Evolutionary conservation across 2,113 vertebrate genomes (phyloP), one percentile per base, ranked within the genome.

Genomic region (Malurus cyaneus): DNA sequence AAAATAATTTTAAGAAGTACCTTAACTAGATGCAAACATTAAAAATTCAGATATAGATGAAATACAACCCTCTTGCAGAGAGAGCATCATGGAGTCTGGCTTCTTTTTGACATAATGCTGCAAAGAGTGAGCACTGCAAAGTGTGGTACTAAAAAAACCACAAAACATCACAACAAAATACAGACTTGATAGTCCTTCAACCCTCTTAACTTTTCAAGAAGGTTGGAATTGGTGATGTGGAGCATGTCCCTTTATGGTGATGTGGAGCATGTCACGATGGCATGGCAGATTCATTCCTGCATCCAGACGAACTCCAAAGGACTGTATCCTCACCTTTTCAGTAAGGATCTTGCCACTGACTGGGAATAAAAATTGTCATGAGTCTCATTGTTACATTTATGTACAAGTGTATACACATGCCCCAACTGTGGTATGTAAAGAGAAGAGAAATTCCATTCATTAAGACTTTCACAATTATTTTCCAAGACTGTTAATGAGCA

Each of bases 351-450:
- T 66, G 24, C 25, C 15, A 25, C 7, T 56, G 25, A 11, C 42
- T 18, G 20, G 23, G 25, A 66, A 29, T 6, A 80, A 72, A 69
- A 83, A 47, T 11, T 36, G 20, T 52, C 0, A 1, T 8, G 11
- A 81, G 4, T 82, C 34, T 81, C 5, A 29, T 19, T 59, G 67
- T n/a, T 81, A 15, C 16, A n/a, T 86, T 77, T 71, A 15, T 39
- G 3, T 42, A 13, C 8, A 23, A 26, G 4, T 46, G 24, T 34
- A 6, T 21, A 6, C 2, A 41, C 2, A 28, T 1, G 1, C 7
- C 5, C 5, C 5, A 36, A 0, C 10, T 57, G 14, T 47, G 12
- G 9, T 24, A 5, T 67, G 20, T 80, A 54, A 67, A 49, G 34
- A 52, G 23, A 77, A 14, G 36, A 71, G 39, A 44, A 21, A 16